These are phyloP conservation scores for Ormyrus pomaceus DNA, from an alignment of 2,888 invertebrate species.

Conservation along the genomic window DNA sequence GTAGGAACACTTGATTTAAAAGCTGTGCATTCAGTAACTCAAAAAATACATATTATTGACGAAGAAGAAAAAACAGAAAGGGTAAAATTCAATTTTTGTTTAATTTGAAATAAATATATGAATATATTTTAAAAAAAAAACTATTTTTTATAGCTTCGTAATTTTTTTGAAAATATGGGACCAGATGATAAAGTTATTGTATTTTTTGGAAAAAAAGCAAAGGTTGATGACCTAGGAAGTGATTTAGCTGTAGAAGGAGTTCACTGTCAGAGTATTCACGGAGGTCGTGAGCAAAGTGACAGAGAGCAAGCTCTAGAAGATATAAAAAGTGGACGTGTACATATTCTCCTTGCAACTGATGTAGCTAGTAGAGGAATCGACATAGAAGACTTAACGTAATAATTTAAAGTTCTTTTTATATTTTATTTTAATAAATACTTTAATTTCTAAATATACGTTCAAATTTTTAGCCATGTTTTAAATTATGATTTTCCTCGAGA, in stretches of 20 bases:
- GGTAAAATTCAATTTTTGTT: slow-evolving; percentile 53
- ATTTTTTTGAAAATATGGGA: slow-evolving; percentile 84
- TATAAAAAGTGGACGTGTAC: slow-evolving; percentile 86
- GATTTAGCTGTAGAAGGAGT: slow-evolving; percentile 85
- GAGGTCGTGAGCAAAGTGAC: slow-evolving; percentile 89
- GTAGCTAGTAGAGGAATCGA: slow-evolving; percentile 96
- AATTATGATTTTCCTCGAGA: slow-evolving; percentile 96
- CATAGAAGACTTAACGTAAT: slow-evolving; percentile 88
- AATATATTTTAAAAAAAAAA: neutral
- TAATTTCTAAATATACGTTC: too few species aligned
- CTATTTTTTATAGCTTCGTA: slow-evolving; percentile 68
- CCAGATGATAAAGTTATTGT: slow-evolving; percentile 90
- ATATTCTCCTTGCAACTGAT: slow-evolving; percentile 94
- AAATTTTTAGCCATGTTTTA: slow-evolving; percentile 83
- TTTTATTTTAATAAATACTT: neutral
- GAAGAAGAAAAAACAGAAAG: slow-evolving; percentile 82
- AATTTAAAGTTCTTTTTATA: neutral
- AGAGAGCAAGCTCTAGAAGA: slow-evolving; percentile 90
- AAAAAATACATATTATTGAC: slow-evolving; percentile 85
- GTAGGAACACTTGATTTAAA: slow-evolving; percentile 93
- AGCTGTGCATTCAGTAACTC: slow-evolving; percentile 92
- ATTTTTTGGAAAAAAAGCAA: slow-evolving; percentile 91
- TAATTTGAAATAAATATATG: neutral
- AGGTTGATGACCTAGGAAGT: slow-evolving; percentile 89
- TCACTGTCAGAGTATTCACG: slow-evolving; percentile 89